Evolutionary conservation across 2,113 vertebrate species (phyloP).

Genomic region (Nothocercus julius): DNA sequence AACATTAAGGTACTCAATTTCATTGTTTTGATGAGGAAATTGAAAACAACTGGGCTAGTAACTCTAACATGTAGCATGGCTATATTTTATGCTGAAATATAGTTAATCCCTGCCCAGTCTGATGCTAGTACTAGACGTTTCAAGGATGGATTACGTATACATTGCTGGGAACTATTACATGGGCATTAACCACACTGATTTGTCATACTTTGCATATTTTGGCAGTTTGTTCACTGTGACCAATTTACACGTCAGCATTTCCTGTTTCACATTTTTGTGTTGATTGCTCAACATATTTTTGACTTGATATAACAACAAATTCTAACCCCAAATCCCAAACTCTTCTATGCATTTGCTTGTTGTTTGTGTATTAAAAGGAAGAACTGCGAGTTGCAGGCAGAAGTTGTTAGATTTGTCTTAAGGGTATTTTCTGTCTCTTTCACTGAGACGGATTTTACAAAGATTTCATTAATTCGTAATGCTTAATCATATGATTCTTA

Average conservation of each 20-base stretch:
- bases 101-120: neutral
- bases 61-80: neutral
- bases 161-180: neutral
- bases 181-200: neutral
- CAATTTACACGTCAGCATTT: neutral
- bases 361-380: neutral
- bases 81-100: neutral
- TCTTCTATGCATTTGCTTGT: accelerated
- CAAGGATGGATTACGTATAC: neutral
- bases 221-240: neutral
- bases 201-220: neutral
- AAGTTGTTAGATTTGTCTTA: neutral
- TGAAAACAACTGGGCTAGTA: neutral
- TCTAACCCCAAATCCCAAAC: neutral
- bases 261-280: neutral
- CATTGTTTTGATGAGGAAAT: neutral
- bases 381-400: neutral
- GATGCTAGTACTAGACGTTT: neutral
- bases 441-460: neutral
- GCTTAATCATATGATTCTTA: neutral
- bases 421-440: neutral
- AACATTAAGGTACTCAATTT: neutral
- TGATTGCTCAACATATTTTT: neutral
- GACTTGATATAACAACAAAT: neutral
- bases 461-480: neutral